Evolutionary conservation across 2,888 invertebrate genomes (phyloP), one percentile per base, ranked within the genome.

Genomic region (Drosophila nr. perissopoda): DNA sequence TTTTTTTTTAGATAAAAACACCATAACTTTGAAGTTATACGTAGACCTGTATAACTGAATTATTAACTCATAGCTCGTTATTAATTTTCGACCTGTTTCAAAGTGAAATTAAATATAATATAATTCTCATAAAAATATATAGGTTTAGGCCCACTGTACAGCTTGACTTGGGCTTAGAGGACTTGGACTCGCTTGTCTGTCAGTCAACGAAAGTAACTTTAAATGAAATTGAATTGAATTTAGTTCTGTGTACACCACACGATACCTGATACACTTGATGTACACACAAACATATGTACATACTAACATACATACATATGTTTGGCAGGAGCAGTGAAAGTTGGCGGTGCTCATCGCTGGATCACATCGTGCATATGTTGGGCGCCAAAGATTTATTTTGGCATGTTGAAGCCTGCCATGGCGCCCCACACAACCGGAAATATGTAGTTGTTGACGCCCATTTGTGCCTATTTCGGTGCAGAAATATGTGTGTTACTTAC

Each of bases 221-320:
- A 89, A 89, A 90, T 88, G 90, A 90, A 89, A 89, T 89, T 89
- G 88, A 90, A 89, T 90, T 89, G 91, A 85, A 89, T 90, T 90
- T 89, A 80, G 83, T 83, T 89, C 73, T 90, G 79, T 84, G 89
- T 77, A 89, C 73, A 82, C 82, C 89, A 87, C 85, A 87, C 85
- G 89, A 85, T 72, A 85, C 82, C 77, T 70, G 73, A 60, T 70
- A 74, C 74, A 59, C 64, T 58, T 49, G 34, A 69, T 38, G 34
- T n/a, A n/a, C 56, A 36, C 8, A 40, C 29, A 33, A 51, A 16
- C 4, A 25, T 16, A 27, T 25, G 18, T 51, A 42, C 27, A 29
- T 42, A 31, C 57, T 45, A 8, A 8, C 18, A 18, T 59, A 58
- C 31, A n/a, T 54, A 51, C 11, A 29, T 57, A 31, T 29, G 40